Conservation (phyloP, 2,113 vertebrate genomes). For the Vimba vimba region DNA sequence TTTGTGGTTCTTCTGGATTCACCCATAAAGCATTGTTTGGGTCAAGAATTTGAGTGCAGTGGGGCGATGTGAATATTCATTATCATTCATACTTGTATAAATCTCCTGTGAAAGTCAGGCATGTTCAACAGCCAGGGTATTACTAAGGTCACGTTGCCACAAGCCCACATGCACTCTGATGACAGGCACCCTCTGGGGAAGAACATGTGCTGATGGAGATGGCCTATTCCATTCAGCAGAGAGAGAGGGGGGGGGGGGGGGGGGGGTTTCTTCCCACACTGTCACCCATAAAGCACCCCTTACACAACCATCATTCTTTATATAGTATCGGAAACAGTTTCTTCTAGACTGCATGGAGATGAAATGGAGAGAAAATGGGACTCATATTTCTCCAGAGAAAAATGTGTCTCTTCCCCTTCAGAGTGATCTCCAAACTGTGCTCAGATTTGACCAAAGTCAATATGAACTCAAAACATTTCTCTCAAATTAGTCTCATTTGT, state of each 20-base stretch:
- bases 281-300: neutral
- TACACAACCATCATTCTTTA: neutral
- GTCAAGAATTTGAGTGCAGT: slow-evolving; percentile 51
- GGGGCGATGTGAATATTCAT: slow-evolving; percentile 49
- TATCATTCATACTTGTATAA: slow-evolving; percentile 47
- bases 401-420: neutral
- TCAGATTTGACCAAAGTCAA: neutral
- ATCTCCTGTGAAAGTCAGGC: slow-evolving; percentile 44
- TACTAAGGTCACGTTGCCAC: slow-evolving; percentile 56
- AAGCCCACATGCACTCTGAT: slow-evolving; percentile 45
- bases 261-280: neutral
- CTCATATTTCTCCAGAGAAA: neutral
- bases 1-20: slow-evolving; percentile 21
- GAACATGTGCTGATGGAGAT: slow-evolving; percentile 42
- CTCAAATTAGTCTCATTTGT: neutral
- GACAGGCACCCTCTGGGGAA: slow-evolving; percentile 38
- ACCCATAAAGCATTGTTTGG: slow-evolving; percentile 31
- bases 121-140: slow-evolving; percentile 44
- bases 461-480: neutral
- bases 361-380: neutral
- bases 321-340: neutral
- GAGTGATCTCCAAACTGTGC: neutral
- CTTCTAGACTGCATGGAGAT: neutral
- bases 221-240: slow-evolving; percentile 22
- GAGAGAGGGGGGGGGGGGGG: neutral